Evolutionary conservation across 2,888 invertebrate species (phyloP), one percentile per base, ranked within the genome.

Genomic region (Drosophila mercatorum): DNA sequence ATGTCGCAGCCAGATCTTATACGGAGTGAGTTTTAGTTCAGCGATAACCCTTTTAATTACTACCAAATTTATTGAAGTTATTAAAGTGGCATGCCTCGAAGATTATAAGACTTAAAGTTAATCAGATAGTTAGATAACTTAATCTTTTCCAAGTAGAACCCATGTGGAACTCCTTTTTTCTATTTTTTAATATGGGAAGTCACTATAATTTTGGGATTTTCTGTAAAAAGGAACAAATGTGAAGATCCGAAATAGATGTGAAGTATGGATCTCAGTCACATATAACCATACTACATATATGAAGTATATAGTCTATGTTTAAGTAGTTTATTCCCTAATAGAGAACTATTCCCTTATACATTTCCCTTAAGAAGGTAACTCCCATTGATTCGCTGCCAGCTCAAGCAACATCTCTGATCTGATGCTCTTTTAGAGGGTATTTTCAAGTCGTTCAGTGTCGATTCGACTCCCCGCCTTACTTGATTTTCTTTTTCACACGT

Each of bases 401-500:
- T 47, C n/a, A 28, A 47, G 1, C 4, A 28, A 3, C 2, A n/a
- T 6, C 14, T 10, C 28, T 28, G 28, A n/a, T 1, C 14, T 7
- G 0, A 10, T 2, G 4, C 6, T 14, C 28, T 4, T 4, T 7
- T 47, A 47, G 28, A 28, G 17, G 31, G 34, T 51, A 51, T 3
- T 17, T 34, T 3, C 17, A 17, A 17, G 49, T 51, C 49, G 11
- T 34, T 51, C 49, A 51, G 11, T 17, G 1, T 17, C 49, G 31
- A 51, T n/a, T 31, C n/a, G 31, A 31, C 8, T 1, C 11, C 10
- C 31, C 1, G 31, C 11, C 49, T 34, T 2, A 51, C 31, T 34
- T 34, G 49, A 34, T 51, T 44, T 56, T 67, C 56, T 66, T 68
- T 66, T 85, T 69, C 65, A 68, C 75, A 73, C 69, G 64, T 73